Evolutionary conservation across 2,888 invertebrate species (phyloP).

Genomic region (Chamaedrilus cognettii): DNA sequence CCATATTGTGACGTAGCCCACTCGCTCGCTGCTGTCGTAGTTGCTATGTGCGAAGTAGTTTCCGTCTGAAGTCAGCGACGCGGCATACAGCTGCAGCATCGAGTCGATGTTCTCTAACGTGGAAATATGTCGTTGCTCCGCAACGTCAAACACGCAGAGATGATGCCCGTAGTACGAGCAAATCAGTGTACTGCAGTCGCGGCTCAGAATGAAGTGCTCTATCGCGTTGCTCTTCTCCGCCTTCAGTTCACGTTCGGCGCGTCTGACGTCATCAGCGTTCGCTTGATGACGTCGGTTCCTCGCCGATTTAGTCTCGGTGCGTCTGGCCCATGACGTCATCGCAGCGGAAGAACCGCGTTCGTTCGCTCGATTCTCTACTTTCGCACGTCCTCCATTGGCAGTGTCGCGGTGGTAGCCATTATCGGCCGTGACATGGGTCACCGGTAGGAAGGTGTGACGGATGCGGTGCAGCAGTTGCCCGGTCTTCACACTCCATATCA

Average conservation of each 20-base stretch:
- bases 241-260: conserved; percentile 43
- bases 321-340: conserved; percentile 55
- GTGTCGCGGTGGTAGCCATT: background rate
- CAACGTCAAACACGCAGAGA: conserved; percentile 54
- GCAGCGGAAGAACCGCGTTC: conserved; percentile 39
- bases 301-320: conserved; percentile 46
- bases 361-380: background rate
- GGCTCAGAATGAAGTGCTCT: conserved; percentile 53
- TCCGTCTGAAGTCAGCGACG: conserved; percentile 50
- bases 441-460: conserved; percentile 42
- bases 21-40: conserved; percentile 53
- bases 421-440: background rate
- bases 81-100: conserved; percentile 52
- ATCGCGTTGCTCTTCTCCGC: conserved; percentile 53
- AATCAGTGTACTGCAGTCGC: conserved; percentile 48
- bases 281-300: conserved; percentile 41
- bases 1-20: conserved; percentile 57
- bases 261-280: conserved; percentile 44
- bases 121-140: conserved; percentile 43
- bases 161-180: conserved; percentile 57
- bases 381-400: too few species aligned
- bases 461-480: conserved; percentile 50
- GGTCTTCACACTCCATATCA: conserved; percentile 51
- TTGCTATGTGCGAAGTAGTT: conserved; percentile 51
- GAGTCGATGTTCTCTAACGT: conserved; percentile 51